Conservation (phyloP, 1,140 invertebrate species). For the Ganaspis sp. region DNA sequence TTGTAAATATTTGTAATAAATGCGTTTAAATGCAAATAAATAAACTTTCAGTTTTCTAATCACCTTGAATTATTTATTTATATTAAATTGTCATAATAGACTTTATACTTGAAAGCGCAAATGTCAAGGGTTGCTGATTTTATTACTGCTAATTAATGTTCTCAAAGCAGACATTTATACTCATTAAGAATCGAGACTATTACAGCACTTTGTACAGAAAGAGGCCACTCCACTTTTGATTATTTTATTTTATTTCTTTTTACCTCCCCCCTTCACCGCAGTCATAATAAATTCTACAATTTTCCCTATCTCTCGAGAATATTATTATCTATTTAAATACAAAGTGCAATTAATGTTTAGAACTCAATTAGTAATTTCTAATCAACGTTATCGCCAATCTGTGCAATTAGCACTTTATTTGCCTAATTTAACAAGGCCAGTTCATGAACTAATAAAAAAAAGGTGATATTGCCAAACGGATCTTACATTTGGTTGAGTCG, state of each 20-base stretch:
- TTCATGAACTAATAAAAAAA: too few species aligned
- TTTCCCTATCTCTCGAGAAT: conserved; percentile 3
- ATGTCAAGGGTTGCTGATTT: neutral
- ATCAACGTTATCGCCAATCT: neutral
- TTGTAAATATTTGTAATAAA: neutral
- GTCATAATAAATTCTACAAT: conserved; percentile 3
- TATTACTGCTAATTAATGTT: conserved; percentile 3
- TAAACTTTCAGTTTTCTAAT: neutral
- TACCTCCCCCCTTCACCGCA: neutral
- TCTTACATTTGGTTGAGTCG: too few species aligned
- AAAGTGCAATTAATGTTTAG: neutral
- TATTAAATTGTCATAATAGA: neutral
- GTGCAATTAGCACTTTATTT: neutral
- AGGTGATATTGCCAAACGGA: too few species aligned
- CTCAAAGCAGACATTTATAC: neutral
- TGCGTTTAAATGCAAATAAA: too few species aligned
- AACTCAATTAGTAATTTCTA: neutral
- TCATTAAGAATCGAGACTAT: neutral
- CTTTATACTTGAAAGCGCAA: conserved; percentile 5
- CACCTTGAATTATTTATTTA: conserved; percentile 4
- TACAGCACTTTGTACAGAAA: neutral
- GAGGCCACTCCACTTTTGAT: neutral
- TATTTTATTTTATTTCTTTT: neutral
- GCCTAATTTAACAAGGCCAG: neutral
- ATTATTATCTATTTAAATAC: conserved; percentile 3